Conservation (phyloP, 2,797 vertebrate species). For the Oreochromis mossambicus region DNA sequence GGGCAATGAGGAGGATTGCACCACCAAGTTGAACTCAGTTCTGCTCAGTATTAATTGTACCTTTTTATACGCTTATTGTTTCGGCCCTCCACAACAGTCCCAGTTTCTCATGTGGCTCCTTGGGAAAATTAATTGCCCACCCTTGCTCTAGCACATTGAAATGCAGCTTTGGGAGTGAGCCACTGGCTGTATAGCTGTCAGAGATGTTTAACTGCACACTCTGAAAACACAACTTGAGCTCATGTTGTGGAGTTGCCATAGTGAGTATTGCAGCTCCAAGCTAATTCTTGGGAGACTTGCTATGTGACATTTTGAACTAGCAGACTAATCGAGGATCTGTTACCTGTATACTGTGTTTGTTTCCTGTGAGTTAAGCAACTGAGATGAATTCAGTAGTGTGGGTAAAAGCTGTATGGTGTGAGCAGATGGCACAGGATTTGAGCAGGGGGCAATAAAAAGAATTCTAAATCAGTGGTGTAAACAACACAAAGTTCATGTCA, state of each 20-base stretch:
- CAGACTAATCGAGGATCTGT: not conserved
- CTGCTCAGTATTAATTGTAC: not conserved
- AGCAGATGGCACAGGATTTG: not conserved
- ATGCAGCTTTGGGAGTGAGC: not conserved
- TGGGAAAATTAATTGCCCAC: not conserved
- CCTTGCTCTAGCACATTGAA: not conserved
- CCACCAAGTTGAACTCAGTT: not conserved
- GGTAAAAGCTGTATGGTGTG: not conserved
- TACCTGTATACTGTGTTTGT: not conserved
- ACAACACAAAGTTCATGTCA: not conserved
- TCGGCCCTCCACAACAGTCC: not conserved
- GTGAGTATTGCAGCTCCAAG: conserved; percentile 9
- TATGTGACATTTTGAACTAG: not conserved
- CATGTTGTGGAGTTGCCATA: conserved; percentile 58
- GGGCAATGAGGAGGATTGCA: not conserved
- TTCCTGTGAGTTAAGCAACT: not conserved
- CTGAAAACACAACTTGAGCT: not conserved
- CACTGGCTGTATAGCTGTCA: not conserved
- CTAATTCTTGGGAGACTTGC: not conserved
- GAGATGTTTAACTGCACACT: conserved; percentile 6
- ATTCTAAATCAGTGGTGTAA: not conserved
- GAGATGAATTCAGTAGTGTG: not conserved
- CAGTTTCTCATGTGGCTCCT: not conserved
- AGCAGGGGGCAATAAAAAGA: not conserved
- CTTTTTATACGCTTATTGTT: not conserved